Percentiles rank a stretch among this genome's conserved stretches.
These are phyloP conservation scores for Ecdyonurus torrentis DNA, from an alignment of 2,888 invertebrate species.

Conservation along the genomic window DNA sequence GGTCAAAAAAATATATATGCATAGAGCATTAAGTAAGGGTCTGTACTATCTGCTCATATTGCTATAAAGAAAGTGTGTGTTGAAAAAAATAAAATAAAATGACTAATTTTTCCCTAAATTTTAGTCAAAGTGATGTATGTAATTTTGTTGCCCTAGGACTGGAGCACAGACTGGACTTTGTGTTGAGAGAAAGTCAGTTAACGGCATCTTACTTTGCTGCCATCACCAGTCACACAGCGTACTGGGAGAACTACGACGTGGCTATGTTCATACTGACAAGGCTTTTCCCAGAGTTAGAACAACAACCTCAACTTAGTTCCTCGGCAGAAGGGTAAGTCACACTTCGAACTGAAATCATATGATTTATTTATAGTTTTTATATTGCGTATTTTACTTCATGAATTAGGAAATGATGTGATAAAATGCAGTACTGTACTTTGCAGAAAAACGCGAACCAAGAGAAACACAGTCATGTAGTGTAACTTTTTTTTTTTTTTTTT, in stretches of 20 bases:
- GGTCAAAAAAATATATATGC: no score
- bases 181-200: constrained; percentile 36
- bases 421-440: no score
- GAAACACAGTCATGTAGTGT: no score
- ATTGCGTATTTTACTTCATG: no score
- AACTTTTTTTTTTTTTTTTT: no score
- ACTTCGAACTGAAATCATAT: not conserved
- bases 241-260: constrained; percentile 45
- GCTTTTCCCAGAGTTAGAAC: constrained; percentile 30
- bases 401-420: no score
- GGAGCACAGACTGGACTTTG: constrained; percentile 40
- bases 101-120: no score
- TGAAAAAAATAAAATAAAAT: no score
- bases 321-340: not conserved
- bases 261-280: constrained; percentile 40
- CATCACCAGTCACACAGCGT: constrained; percentile 43
- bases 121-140: not conserved
- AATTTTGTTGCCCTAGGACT: constrained; percentile 25
- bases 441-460: no score
- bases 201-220: constrained; percentile 39
- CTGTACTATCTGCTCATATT: not conserved
- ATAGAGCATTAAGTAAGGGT: no score
- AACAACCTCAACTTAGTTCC: not conserved
- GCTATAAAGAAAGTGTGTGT: no score
- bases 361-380: not conserved